Conservation (phyloP, 2,888 invertebrate species). For the Thymelicus lineola region DNA sequence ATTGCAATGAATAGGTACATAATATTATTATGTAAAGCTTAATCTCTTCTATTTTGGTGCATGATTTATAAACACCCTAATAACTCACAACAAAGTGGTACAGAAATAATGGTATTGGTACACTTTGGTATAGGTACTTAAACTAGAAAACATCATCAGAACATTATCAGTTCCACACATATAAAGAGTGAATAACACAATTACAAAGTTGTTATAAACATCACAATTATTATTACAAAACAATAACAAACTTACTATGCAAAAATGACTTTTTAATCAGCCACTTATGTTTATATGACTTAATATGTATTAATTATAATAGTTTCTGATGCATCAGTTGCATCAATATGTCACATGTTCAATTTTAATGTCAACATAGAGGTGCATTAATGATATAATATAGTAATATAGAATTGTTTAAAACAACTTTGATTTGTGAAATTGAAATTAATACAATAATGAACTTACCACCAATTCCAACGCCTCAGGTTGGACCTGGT, state of each 20-base stretch:
- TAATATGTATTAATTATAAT: not conserved
- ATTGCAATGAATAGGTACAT: not conserved
- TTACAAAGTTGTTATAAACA: constrained; percentile 19
- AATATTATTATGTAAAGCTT: not conserved
- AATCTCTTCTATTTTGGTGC: not conserved
- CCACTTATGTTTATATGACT: not conserved
- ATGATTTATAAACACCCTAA: not conserved
- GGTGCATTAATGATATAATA: too few relatives aligned
- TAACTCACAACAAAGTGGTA: not conserved
- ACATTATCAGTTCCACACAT: constrained; percentile 12
- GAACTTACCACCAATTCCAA: constrained; percentile 3
- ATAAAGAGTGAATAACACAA: not conserved
- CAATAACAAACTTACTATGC: constrained; percentile 42
- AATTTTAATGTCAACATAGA: not conserved
- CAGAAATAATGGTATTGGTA: not conserved
- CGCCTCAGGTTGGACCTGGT: not conserved
- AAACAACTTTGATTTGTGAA: constrained; percentile 4
- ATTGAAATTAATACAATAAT: not conserved
- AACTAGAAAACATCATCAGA: not conserved
- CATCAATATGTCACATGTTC: not conserved
- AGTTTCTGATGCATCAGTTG: not conserved
- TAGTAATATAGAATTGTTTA: not conserved
- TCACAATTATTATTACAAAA: constrained; percentile 9
- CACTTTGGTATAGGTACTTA: not conserved
- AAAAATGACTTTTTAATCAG: constrained; percentile 11